Evolutionary conservation across 2,797 vertebrate species (phyloP), one percentile per base, ranked within the genome.

Genomic region (Sylvia borin): DNA sequence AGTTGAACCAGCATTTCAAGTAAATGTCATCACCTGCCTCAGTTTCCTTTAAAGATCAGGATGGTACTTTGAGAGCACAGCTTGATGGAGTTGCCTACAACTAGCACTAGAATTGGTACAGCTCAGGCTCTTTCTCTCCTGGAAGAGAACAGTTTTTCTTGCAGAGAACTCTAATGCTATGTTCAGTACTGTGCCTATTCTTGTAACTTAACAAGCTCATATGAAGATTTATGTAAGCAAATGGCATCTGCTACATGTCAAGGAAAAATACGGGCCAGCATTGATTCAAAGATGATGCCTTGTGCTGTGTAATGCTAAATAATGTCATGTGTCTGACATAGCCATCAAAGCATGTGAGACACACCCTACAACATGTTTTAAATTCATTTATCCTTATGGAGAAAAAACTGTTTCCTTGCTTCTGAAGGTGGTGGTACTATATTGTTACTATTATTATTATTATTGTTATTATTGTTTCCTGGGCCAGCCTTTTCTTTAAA

Each of bases 271-370:
- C 9, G 72, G 80, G 79, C 90, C 86, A 93, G 68, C 36, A 82
- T 51, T 96, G 90, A 96, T 94, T 95, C 90, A 95, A 92, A 94
- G 88, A 95, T 85, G 77, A 94, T 94, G 90, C 81, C 84, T 96
- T 91, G 45, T 92, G 82, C 86, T 95, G 84, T 79, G 67, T 92
- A 95, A 96, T 93, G 85, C 76, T 96, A 95, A 97, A 85, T 93
- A 96, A 83, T 94, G 94, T 94, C 90, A 97, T 92, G 91, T 96
- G 92, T 96, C 75, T 96, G 90, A 96, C 93, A 93, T 90, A 91
- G 38, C 66, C 95, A 89, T 91, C 92, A 93, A 68, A 94, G 82
- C 91, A 95, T 94, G 90, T 45, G 72, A 87, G 88, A 86, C 77
- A 93, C 88, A 92, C 93, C 95, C 92, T 71, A 12, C 50, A 94